These are phyloP conservation scores for Tetrax tetrax DNA, from an alignment of 2,113 vertebrate species.

Conservation along the genomic window DNA sequence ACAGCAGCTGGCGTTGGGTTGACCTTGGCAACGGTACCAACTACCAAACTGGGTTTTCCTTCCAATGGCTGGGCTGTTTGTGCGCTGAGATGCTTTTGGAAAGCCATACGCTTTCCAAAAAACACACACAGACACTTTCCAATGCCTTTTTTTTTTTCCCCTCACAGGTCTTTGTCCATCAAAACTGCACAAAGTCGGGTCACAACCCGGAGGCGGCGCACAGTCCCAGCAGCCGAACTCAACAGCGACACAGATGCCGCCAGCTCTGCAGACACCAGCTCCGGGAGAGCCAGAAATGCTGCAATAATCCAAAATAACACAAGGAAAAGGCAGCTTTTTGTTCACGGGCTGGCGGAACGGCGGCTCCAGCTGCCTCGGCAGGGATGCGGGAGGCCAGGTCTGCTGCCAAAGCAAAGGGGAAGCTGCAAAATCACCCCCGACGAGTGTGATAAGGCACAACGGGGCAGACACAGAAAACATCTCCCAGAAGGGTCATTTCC, in stretches of 20 bases:
- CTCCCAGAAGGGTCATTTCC: neutral
- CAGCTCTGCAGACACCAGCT: fast-evolving
- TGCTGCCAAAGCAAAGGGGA: fast-evolving
- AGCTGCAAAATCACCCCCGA: fast-evolving
- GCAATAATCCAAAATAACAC: neutral
- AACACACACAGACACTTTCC: neutral
- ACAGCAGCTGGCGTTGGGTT: neutral
- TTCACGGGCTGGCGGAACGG: neutral
- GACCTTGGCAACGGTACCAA: neutral
- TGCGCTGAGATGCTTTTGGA: neutral
- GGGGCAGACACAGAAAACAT: neutral
- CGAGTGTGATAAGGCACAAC: fast-evolving
- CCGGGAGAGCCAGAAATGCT: neutral
- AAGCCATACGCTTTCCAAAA: neutral
- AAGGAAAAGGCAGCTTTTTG: neutral
- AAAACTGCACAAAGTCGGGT: neutral
- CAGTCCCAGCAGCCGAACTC: neutral
- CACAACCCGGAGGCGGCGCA: neutral
- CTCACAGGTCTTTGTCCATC: neutral
- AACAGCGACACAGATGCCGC: neutral
- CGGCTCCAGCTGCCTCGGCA: neutral
- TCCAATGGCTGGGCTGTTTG: neutral
- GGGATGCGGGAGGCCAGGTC: neutral
- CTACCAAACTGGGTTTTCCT: neutral
- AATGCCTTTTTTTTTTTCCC: neutral